Evolutionary conservation across 2,888 invertebrate genomes (phyloP).

Genomic region (Endotricha flammealis): DNA sequence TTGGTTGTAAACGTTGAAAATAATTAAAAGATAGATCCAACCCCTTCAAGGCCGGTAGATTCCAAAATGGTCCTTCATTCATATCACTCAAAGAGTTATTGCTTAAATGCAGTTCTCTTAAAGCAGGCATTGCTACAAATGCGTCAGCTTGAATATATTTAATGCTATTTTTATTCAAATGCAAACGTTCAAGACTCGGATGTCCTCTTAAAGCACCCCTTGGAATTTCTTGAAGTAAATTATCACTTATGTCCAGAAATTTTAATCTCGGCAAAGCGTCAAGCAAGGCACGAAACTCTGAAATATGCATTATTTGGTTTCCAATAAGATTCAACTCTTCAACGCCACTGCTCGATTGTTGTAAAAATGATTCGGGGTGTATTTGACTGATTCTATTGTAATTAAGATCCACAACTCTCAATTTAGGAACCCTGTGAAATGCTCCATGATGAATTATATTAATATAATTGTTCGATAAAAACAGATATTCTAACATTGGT

Average conservation of each 20-base stretch:
- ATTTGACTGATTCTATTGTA: constrained; percentile 86
- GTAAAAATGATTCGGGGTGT: constrained; percentile 89
- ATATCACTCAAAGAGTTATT: constrained; percentile 89
- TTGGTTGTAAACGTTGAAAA: constrained; percentile 83
- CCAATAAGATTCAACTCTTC: constrained; percentile 87
- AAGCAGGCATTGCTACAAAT: constrained; percentile 88
- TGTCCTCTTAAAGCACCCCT: constrained; percentile 89
- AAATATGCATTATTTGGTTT: constrained; percentile 86
- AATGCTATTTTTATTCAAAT: constrained; percentile 88
- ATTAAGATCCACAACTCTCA: constrained; percentile 86
- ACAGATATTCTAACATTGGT: constrained; percentile 82
- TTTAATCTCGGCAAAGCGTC: constrained; percentile 87
- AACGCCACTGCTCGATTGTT: constrained; percentile 84
- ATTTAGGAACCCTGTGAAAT: constrained; percentile 86
- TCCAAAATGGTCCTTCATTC: constrained; percentile 88
- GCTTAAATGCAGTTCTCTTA: constrained; percentile 87
- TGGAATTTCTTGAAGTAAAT: constrained; percentile 86
- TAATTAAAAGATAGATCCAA: constrained; percentile 88
- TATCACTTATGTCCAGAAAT: constrained; percentile 88
- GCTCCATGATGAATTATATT: constrained; percentile 88
- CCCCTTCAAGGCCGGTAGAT: constrained; percentile 89
- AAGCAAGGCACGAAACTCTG: constrained; percentile 84
- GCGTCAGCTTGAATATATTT: constrained; percentile 87
- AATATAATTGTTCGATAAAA: constrained; percentile 85
- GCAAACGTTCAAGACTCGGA: constrained; percentile 86